A percentile compares a stretch with the other conserved stretches of the same genome.
Conservation (phyloP, 2,113 vertebrate species). For the Protobothrops mucrosquamatus region DNA sequence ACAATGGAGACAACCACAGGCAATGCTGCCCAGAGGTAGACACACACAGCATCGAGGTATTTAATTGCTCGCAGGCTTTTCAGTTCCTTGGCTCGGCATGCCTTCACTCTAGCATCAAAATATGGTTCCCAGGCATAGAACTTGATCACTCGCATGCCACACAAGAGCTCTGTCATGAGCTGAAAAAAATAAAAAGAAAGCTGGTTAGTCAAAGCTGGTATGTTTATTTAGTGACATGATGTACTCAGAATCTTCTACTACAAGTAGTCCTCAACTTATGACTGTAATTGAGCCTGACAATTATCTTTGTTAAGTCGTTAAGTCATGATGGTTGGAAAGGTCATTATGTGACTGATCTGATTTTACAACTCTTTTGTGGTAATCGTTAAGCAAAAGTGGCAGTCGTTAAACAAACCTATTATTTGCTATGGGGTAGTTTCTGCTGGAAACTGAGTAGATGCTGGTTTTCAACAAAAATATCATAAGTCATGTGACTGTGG, state of each 20-base stretch:
- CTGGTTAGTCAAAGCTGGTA: neutral
- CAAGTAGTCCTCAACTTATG: neutral
- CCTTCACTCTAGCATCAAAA: conserved; percentile 74
- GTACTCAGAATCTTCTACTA: neutral
- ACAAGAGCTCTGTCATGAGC: conserved; percentile 91
- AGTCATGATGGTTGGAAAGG: neutral
- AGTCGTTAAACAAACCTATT: neutral
- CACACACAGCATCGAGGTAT: conserved; percentile 91
- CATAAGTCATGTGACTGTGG: neutral
- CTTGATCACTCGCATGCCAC: conserved; percentile 91
- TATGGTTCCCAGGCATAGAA: conserved; percentile 91
- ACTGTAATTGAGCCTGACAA: neutral
- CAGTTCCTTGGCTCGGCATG: conserved; percentile 78
- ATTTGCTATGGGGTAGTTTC: neutral
- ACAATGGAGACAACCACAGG: conserved; percentile 90
- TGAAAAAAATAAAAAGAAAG: conserved; percentile 49
- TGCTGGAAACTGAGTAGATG: neutral
- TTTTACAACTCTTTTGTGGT: neutral
- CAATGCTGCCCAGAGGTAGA: conserved; percentile 94
- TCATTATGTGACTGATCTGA: neutral
- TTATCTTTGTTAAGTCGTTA: neutral
- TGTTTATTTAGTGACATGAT: neutral
- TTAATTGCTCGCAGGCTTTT: conserved; percentile 75
- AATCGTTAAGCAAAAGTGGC: neutral
- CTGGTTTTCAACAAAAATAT: neutral